phyloP scores from a whole-genome alignment of 2,888 invertebrate genomes.

The Caenorhabditis wallacei region DNA sequence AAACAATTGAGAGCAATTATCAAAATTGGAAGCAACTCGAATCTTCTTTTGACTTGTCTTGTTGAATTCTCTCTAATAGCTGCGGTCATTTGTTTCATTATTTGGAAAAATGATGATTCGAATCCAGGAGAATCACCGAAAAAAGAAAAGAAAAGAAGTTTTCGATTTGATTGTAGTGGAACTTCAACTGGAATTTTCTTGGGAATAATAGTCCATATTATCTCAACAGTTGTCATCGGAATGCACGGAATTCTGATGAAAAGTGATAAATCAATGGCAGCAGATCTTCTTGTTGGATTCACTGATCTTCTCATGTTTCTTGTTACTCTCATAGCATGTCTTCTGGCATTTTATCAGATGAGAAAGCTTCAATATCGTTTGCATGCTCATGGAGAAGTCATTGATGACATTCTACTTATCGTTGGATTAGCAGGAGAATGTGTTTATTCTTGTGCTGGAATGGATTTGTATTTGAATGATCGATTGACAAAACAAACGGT shows the following conservation, averaged over 20 bases:
- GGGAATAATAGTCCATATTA: conserved; percentile 78
- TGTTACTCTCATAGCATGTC: conserved; percentile 71
- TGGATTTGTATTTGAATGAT: conserved; percentile 58
- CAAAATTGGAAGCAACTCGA: conserved; percentile 78
- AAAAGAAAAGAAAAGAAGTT: conserved; percentile 70
- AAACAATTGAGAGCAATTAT: conserved; percentile 59
- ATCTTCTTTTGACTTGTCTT: conserved; percentile 78
- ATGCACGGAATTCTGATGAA: conserved; percentile 77
- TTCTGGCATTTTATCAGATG: conserved; percentile 75
- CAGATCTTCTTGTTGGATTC: conserved; percentile 74
- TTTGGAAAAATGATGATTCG: conserved; percentile 69
- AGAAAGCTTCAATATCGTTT: conserved; percentile 49
- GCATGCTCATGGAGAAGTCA: conserved; percentile 61
- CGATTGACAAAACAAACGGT: conserved; percentile 10
- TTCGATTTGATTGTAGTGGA: conserved; percentile 77
- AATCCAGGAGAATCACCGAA: conserved; percentile 37
- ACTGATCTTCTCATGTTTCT: conserved; percentile 77
- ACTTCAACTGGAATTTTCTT: conserved; percentile 69
- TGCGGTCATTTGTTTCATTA: conserved; percentile 81
- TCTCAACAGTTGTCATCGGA: conserved; percentile 78
- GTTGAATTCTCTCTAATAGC: conserved; percentile 80
- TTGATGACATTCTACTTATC: conserved; percentile 57
- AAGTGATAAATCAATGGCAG: conserved; percentile 62
- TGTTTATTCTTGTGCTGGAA: conserved; percentile 51
- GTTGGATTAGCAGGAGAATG: conserved; percentile 53